These are phyloP conservation scores for Hydropsyche tenuis DNA, from an alignment of 1,140 invertebrate species.

Conservation along the genomic window DNA sequence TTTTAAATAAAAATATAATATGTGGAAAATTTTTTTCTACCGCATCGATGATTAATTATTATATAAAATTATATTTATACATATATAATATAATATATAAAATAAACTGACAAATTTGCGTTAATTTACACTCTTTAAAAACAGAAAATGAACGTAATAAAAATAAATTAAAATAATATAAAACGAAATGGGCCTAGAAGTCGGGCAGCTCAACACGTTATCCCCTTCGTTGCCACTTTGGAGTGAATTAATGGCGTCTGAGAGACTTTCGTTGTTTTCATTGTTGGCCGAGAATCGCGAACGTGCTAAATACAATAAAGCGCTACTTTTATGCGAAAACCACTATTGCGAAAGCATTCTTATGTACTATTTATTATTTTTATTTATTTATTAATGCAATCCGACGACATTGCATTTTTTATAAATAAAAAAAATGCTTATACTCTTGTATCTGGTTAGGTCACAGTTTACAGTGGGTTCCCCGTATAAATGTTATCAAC, in stretches of 20 bases:
- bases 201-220: not conserved
- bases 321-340: not conserved
- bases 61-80: no score
- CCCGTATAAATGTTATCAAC: slow-evolving; percentile 46
- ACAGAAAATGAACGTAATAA: not conserved
- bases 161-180: not conserved
- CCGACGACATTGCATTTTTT: no score
- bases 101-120: no score
- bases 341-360: no score
- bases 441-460: slow-evolving; percentile 25
- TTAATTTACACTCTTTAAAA: slow-evolving; percentile 3
- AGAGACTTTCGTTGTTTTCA: slow-evolving; percentile 27
- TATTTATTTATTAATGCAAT: no score
- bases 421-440: no score
- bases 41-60: no score
- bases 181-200: not conserved
- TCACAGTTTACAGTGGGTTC: slow-evolving; percentile 36
- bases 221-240: slow-evolving; percentile 21
- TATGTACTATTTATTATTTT: no score
- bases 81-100: no score
- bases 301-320: slow-evolving; percentile 29
- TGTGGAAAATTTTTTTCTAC: no score
- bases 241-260: slow-evolving; percentile 22
- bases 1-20: no score
- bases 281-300: slow-evolving; percentile 24